Evolutionary conservation across 64 coral and sea anemone genomes (phyloP), one percentile per base, ranked within the genome.

Genomic region (Trachythela sp.): DNA sequence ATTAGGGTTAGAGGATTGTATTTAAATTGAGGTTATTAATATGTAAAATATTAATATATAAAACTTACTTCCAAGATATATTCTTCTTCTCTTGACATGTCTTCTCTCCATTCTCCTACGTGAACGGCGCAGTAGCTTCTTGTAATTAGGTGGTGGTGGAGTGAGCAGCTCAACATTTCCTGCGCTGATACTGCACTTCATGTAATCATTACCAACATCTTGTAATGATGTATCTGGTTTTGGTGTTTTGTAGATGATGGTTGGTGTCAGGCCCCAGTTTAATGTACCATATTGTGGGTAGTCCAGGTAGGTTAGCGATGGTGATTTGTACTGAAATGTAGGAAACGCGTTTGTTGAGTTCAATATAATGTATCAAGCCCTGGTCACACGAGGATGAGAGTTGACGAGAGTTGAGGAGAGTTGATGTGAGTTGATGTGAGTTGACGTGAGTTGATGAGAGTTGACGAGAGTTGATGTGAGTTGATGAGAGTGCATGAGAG

Each of bases 231-330:
- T 64, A 0, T 64, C 75, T 9, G 75, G 31, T 2, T 22, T 18
- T 36, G 75, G 75, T 80, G 75, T 80, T 39, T 80, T 80, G 75
- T 80, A 80, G 37, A 80, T 80, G 75, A 80, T 80, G 1, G 75
- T 80, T 0, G 75, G 75, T 18, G 75, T 36, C 30, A 80, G 75
- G 2, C 75, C 75, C 75, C 75, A 80, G 37, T 80, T 80, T 14
- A 80, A 39, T 18, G 75, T 80, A 15, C 75, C 75, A 7, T 15
- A 80, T 18, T 10, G 75, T 15, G 75, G 56, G 56, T 64, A 1
- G 8, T 39, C 31, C 20, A 17, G 75, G 42, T 45, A 4, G 35
- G 20, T 35, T 34, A 17, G 7, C 17, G 75, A 36, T 15, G 75
- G 4, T 15, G 75, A 80, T 27, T 80, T 80, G 75, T 80, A 15